Base-by-base conservation (phyloP, 2,113 vertebrate genomes). In the Chaetodon trifascialis region DNA sequence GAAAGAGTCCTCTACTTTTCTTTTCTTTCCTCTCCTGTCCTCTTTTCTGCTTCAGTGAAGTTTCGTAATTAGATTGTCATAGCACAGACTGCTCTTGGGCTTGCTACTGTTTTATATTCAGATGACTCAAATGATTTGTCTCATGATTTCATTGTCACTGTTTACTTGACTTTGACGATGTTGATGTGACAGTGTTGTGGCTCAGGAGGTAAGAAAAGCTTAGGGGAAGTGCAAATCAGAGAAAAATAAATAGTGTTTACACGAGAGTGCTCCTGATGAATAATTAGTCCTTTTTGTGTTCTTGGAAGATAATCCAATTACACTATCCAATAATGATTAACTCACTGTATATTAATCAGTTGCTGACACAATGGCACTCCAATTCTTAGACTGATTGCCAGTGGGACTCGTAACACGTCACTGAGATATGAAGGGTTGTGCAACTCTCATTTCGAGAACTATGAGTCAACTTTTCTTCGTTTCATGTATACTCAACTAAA, bases 281-380 rank as follows among this genome's bases (percentile, higher is more conserved):
- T 92, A 92, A 93, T 93, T 92, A 90, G 75, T 86, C 70, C 16
- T 91, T 91, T 93, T 86, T 91, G 82, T 93, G 84, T 86, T 89
- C 80, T 83, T 86, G 62, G 74, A 79, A 89, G 90, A 93, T 93
- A 87, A 94, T 90, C 89, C 89, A 93, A 93, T 92, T 90, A 93
- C 65, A 86, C 54, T 83, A 83, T 89, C 90, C 82, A 90, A 82
- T 90, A 86, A 88, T 83, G 85, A 92, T 90, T 88, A 91, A 79
- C 84, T 92, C 36, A 38, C 73, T 90, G 79, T 89, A 84, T 89
- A 89, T 89, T 88, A 88, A 90, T 91, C 73, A 90, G 72, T 66
- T 70, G 38, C 74, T 79, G 80, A 90, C 51, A 87, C 79, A 88
- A 81, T 83, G 73, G 66, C 21, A 63, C 75, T 87, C 44, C 12